Base-by-base conservation (phyloP, 2,113 vertebrate species). In the cattle (Bos taurus) region DNA sequence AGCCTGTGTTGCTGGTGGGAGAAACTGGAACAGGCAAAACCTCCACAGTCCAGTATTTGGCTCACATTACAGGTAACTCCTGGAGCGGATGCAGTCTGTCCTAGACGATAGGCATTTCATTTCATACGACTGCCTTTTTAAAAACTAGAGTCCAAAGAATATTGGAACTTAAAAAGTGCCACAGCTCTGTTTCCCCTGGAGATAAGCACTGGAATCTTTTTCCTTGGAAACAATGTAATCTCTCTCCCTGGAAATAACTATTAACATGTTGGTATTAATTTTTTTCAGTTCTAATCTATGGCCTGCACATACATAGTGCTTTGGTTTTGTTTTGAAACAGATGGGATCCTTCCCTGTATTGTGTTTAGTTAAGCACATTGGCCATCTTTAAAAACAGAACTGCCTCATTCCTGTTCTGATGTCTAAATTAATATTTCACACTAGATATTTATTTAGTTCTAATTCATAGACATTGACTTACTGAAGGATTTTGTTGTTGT, bases 11-110 rank as follows among this genome's bases (percentile, higher is more conserved):
- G 74, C 97, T 99, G 97, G 99, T 99, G 62, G 99, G 99, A 96
- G 99, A 99, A 98, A 99, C 99, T 0, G 99, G 99, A 90, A 99
- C 99, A 2, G 99, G 99, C 52, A 99, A 99, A 99, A 99, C 99
- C 0, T 99, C 99, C 40, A 99, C 99, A 1, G 99, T 99, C 12
- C 99, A 99, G 93, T 99, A 99, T 93, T 99, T 99, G 97, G 99
- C 99, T 93, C 98, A 98, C 56, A 94, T 99, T 91, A 99, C 99
- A 99, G 99, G 99, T 99, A 98, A 98, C 85, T 95, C 80, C 90
- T 30, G 71, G 30, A 21, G 52, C 10, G 64, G 33, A 33, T 67
- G 64, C 77, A 5, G 46, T 15, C 57, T 96, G 11, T 1, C 1
- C 40, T 19, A 93, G 46, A 3, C 57, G 87, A 6, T 10, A 50